A percentile compares a stretch with the other conserved stretches of the same genome.
Evolutionary conservation across 2,797 vertebrate species (phyloP).

Genomic region (Decapterus maruadsi): DNA sequence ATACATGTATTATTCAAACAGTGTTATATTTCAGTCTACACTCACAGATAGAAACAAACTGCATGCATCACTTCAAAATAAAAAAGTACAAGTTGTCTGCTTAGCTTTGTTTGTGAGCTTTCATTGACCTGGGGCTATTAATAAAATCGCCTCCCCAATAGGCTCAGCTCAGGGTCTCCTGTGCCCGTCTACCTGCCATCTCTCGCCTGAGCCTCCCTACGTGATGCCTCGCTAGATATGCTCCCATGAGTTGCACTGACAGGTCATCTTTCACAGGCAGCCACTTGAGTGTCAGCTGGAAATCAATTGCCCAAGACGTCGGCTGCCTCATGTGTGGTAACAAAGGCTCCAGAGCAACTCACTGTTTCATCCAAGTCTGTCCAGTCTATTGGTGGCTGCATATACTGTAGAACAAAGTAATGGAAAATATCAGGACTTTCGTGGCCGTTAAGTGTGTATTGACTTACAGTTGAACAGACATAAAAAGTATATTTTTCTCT

Average conservation of each 20-base stretch:
- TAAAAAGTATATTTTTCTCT: background rate
- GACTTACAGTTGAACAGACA: constrained; percentile 24
- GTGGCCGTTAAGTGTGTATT: constrained; percentile 10
- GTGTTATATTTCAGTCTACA: background rate
- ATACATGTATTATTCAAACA: too few relatives aligned
- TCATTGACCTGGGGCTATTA: constrained; percentile 64
- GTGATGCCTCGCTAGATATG: constrained; percentile 69
- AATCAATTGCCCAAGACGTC: constrained; percentile 77
- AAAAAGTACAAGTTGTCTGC: constrained; percentile 40
- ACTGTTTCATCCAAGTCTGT: constrained; percentile 46
- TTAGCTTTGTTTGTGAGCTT: constrained; percentile 68
- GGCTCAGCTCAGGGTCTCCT: constrained; percentile 54
- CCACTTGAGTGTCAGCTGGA: constrained; percentile 78
- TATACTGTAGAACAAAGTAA: background rate
- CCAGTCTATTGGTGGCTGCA: constrained; percentile 20
- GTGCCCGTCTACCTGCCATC: constrained; percentile 68
- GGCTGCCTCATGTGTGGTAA: constrained; percentile 62
- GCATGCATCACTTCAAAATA: constrained; percentile 32
- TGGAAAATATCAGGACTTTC: background rate
- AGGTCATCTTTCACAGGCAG: constrained; percentile 75
- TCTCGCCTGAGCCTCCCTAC: constrained; percentile 60
- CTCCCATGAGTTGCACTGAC: constrained; percentile 76
- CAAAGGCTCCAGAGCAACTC: constrained; percentile 49
- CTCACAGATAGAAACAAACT: constrained; percentile 5
- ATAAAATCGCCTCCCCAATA: constrained; percentile 48